Evolutionary conservation across 1,140 invertebrate species (phyloP).

Genomic region (Solenopsis invicta): DNA sequence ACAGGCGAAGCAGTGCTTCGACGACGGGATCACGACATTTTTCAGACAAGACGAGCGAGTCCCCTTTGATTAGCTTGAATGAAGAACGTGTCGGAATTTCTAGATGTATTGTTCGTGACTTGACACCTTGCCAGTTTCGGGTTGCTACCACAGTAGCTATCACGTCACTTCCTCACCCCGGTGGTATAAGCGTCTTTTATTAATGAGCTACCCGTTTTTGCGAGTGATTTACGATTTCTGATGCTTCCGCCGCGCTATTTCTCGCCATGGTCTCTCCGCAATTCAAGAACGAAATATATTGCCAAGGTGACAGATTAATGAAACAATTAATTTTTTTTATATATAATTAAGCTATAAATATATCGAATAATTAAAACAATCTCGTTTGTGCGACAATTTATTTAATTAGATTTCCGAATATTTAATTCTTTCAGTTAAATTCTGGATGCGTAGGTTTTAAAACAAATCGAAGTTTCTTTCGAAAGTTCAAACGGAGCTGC

Average conservation of each 20-base stretch:
- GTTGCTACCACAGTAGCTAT: constrained; percentile 40
- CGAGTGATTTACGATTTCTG: constrained; percentile 72
- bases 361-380: not conserved
- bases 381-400: too few species aligned
- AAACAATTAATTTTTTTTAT: not conserved
- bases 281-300: not conserved
- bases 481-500: not conserved
- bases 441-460: not conserved
- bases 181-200: constrained; percentile 66
- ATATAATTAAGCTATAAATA: not conserved
- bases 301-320: not conserved
- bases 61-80: constrained; percentile 59
- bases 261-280: not conserved
- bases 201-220: constrained; percentile 71
- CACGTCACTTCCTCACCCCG: constrained; percentile 48
- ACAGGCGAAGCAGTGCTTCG: not conserved
- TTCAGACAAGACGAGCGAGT: constrained; percentile 21
- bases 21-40: constrained; percentile 44
- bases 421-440: not conserved
- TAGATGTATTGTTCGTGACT: constrained; percentile 76
- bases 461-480: not conserved
- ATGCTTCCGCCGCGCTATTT: not conserved
- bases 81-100: constrained; percentile 71
- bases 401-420: not conserved
- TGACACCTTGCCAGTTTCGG: constrained; percentile 72